Base-by-base conservation (phyloP, 92 coral and sea anemone species). In the Heliopora coerulea region DNA sequence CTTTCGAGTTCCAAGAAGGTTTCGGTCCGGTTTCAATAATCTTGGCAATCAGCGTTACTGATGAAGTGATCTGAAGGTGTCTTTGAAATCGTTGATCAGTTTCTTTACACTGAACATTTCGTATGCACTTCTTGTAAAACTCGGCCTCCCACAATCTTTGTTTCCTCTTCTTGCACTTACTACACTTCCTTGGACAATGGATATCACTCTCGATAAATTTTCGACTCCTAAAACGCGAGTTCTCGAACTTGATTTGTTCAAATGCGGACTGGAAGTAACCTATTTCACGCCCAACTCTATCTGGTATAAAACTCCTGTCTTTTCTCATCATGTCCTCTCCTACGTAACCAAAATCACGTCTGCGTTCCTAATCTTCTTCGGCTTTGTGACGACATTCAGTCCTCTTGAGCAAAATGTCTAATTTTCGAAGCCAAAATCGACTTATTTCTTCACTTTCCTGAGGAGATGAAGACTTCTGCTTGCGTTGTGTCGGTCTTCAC, bases 231-330 rank as follows among this genome's bases (percentile, higher is more conserved):
- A 21, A 10, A 3, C 74, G 74, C 20, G 46, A 67, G 31, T 67
- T 67, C 25, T 67, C 58, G 28, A 67, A 67, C 58, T 67, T 67
- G 9, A 67, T 12, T 48, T 35, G 30, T 46, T 67, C 74, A 20
- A 40, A 67, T 0, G 74, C 59, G 1, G 58, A 10, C 20, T 44
- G 74, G 31, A 67, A 67, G 1, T 12, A 26, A 46, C 59, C 74
- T 27, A 67, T 49, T 44, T 44, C 58, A 67, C 24, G 42, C 8
- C 8, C 23, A 6, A 40, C 7, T 13, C 26, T 30, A 42, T 24
- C 40, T 37, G 27, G 23, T 13, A 37, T 17, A 54, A 27, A 8
- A 8, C 23, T 8, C 24, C 49, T 61, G n/a, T n/a, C n/a, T n/a
- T n/a, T n/a, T n/a, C n/a, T n/a, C n/a, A n/a, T n/a, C n/a, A n/a